Conservation (phyloP, 1,140 invertebrate species). For the Drosophila rufa region DNA sequence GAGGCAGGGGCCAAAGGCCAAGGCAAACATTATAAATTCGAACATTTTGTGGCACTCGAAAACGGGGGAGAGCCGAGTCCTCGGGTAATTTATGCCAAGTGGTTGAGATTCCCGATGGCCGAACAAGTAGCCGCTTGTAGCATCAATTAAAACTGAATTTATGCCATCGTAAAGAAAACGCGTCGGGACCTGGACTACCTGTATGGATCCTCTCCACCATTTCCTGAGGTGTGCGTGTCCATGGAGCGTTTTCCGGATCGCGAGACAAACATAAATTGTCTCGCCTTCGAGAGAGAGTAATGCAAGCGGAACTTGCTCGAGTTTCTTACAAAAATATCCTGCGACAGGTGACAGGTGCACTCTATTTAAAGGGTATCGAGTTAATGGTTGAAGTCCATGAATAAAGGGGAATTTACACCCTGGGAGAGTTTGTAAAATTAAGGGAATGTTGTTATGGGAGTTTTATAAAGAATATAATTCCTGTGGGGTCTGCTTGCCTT, state of each 20-base stretch:
- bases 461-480: background rate
- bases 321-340: constrained; percentile 9
- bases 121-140: constrained; percentile 53
- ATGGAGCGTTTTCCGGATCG: constrained; percentile 48
- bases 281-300: constrained; percentile 46
- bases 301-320: constrained; percentile 50
- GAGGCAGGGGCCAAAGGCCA: constrained; percentile 52
- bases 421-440: background rate
- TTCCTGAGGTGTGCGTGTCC: constrained; percentile 60
- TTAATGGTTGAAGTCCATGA: constrained; percentile 1
- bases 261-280: constrained; percentile 61
- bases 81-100: constrained; percentile 65
- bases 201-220: constrained; percentile 12
- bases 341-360: constrained; percentile 34
- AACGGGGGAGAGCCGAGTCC: constrained; percentile 21
- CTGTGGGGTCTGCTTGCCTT: background rate
- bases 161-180: constrained; percentile 52
- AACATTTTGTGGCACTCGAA: constrained; percentile 58
- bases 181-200: constrained; percentile 31
- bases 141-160: constrained; percentile 60
- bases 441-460: background rate
- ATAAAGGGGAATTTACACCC: background rate
- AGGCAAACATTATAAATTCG: constrained; percentile 42
- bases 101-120: constrained; percentile 42
- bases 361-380: background rate